phyloP scores from a whole-genome alignment of 2,113 vertebrate species.

The Serilophus lunatus region DNA sequence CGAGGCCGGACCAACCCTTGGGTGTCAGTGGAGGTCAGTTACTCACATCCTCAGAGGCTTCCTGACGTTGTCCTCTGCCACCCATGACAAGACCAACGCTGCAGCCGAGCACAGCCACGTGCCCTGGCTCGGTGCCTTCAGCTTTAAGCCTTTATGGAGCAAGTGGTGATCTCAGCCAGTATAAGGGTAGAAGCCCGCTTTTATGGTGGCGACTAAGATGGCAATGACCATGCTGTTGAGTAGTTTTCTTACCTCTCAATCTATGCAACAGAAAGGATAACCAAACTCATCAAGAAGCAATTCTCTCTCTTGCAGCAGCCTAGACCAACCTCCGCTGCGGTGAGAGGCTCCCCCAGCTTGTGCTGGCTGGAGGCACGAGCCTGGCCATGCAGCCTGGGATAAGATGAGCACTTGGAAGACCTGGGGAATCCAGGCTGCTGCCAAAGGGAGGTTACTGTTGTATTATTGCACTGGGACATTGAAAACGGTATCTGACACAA shows the following conservation, averaged over 20 bases:
- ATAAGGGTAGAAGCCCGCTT: no score
- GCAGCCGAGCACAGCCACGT: fast-evolving
- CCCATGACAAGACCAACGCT: fast-evolving
- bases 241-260: background rate
- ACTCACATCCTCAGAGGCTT: background rate
- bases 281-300: background rate
- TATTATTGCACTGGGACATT: background rate
- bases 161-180: fast-evolving
- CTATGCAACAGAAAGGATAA: background rate
- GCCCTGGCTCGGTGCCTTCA: background rate
- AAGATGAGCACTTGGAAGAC: background rate
- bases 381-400: fast-evolving
- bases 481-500: background rate
- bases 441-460: background rate
- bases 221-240: fast-evolving
- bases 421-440: background rate
- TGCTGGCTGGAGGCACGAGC: fast-evolving
- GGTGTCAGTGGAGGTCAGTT: background rate
- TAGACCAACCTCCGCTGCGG: background rate
- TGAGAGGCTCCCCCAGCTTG: background rate
- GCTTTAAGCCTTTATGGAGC: background rate
- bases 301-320: background rate
- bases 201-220: fast-evolving
- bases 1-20: fast-evolving
- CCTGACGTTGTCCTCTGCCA: fast-evolving